Evolutionary conservation across 2,113 vertebrate species (phyloP).

Genomic region (Ceyx cyanopectus): DNA sequence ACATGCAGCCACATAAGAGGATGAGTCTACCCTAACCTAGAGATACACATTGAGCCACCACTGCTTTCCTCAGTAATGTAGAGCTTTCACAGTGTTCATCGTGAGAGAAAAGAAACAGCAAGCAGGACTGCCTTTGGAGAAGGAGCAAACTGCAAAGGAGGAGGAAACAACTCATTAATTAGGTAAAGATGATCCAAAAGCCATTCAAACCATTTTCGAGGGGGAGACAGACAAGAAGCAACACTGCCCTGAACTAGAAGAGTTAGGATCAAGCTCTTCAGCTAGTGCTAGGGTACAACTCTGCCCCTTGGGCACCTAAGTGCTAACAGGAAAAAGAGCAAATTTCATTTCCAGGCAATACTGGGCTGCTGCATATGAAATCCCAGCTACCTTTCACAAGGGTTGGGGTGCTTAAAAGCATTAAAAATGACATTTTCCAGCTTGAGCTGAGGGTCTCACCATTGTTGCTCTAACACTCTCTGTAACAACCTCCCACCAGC

Average conservation of each 20-base stretch:
- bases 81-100: fast-evolving
- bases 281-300: no score
- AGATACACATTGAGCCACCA: background rate
- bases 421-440: background rate
- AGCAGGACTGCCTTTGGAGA: background rate
- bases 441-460: background rate
- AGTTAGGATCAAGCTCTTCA: no score
- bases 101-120: background rate
- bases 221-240: no score
- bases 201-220: no score
- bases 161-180: no score
- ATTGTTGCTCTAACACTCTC: background rate
- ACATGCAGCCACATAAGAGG: background rate
- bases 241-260: no score
- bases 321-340: background rate
- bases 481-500: fast-evolving
- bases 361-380: background rate
- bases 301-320: no score
- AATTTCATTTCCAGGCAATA: background rate
- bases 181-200: no score
- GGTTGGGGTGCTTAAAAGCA: background rate
- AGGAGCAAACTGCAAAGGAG: background rate
- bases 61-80: background rate
- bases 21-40: background rate
- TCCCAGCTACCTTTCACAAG: background rate